Conservation (phyloP, 92 coral and sea anemone genomes). For the Montipora capitata region DNA sequence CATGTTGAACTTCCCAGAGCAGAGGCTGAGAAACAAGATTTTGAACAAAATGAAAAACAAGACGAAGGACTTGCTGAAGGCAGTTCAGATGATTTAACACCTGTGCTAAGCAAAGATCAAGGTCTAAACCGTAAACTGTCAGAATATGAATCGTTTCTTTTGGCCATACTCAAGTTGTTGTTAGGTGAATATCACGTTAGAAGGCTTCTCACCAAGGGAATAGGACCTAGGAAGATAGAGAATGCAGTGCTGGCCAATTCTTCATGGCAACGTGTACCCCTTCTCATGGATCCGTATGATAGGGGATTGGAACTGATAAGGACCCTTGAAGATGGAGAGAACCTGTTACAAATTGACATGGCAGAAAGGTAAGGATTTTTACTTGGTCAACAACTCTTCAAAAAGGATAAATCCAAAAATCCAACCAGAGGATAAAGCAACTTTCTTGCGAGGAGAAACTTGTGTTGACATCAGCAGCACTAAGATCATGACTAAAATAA, state of each 20-base stretch:
- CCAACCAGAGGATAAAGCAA: too few species aligned
- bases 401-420: too few species aligned
- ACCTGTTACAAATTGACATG: conserved; percentile 88
- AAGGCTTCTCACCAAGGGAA: conserved; percentile 89
- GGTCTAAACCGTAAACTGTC: conserved; percentile 56
- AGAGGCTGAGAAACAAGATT: conserved; percentile 65
- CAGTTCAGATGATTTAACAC: conserved; percentile 3
- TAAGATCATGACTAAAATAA: too few species aligned
- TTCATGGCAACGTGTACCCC: conserved; percentile 97
- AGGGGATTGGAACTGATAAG: conserved; percentile 91
- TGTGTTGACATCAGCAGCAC: too few species aligned
- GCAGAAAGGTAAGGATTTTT: conserved; percentile 85
- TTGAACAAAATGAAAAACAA: conserved; percentile 52
- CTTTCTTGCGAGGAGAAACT: too few species aligned
- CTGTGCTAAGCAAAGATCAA: neutral
- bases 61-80: neutral
- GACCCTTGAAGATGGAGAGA: conserved; percentile 82
- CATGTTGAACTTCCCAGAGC: conserved; percentile 34
- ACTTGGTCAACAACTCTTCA: too few species aligned
- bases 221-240: conserved; percentile 94
- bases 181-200: conserved; percentile 89
- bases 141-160: conserved; percentile 89
- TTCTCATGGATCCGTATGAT: conserved; percentile 92
- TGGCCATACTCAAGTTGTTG: conserved; percentile 88
- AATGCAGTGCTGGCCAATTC: conserved; percentile 91